Conservation (phyloP, 2,797 vertebrate species). For the Melanotaenia nigrans region DNA sequence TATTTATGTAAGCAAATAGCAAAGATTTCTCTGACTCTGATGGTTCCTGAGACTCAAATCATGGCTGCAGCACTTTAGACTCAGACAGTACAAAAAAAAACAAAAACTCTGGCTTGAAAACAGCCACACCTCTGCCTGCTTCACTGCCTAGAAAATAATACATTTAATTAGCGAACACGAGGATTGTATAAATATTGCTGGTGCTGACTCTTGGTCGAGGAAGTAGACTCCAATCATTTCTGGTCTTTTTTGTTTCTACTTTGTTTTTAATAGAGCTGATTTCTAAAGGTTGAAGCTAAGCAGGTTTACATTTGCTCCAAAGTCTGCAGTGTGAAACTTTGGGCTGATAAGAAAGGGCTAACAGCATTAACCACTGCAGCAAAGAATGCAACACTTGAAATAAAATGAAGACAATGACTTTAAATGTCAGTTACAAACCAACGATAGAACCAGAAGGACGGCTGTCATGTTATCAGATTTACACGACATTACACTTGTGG, state of each 20-base stretch:
- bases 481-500: too few relatives aligned
- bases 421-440: not conserved
- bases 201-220: not conserved
- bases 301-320: not conserved
- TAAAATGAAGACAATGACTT: not conserved
- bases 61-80: not conserved
- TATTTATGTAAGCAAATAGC: not conserved
- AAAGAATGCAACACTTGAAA: not conserved
- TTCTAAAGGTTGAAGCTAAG: not conserved
- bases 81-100: not conserved
- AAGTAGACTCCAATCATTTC: not conserved
- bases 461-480: too few relatives aligned
- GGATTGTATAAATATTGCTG: not conserved
- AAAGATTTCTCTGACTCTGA: not conserved
- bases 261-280: conserved; percentile 5
- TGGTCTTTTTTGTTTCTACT: not conserved
- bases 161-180: not conserved
- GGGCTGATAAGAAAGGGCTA: not conserved
- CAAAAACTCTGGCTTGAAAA: not conserved
- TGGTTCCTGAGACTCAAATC: not conserved
- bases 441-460: too few relatives aligned
- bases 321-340: not conserved
- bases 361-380: not conserved
- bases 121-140: not conserved
- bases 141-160: not conserved